These are phyloP conservation scores for Nebria salina DNA, from an alignment of 2,888 invertebrate species.

Conservation along the genomic window DNA sequence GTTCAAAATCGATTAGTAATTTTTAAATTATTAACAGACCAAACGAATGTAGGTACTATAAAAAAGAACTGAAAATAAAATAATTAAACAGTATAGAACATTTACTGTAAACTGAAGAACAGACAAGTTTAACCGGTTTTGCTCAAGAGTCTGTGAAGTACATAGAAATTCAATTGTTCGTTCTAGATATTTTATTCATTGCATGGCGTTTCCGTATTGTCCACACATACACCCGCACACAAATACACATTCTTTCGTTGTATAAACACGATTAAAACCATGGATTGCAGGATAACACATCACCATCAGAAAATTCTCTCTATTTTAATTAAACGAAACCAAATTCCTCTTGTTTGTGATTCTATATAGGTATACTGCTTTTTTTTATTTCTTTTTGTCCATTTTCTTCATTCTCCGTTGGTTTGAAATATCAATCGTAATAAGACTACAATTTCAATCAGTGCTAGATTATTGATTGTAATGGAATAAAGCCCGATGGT, in stretches of 20 bases:
- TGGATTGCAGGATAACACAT: neutral
- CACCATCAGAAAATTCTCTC: conserved; percentile 14
- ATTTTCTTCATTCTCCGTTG: neutral
- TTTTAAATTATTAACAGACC: neutral
- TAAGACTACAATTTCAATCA: conserved; percentile 41
- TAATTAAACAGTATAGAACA: conserved; percentile 5
- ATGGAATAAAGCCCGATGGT: conserved; percentile 29
- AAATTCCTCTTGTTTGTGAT: conserved; percentile 34
- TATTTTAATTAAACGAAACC: conserved; percentile 35
- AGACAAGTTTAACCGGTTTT: conserved; percentile 33
- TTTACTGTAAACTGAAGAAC: conserved; percentile 34
- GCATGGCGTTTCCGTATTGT: conserved; percentile 17
- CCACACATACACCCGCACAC: neutral
- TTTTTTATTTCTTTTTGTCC: neutral
- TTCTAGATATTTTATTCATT: conserved; percentile 41
- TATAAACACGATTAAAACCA: neutral
- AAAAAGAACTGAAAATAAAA: neutral
- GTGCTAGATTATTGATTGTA: conserved; percentile 28
- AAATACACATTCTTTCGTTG: neutral
- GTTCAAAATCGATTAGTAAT: neutral
- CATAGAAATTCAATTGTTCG: conserved; percentile 41
- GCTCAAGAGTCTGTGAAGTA: conserved; percentile 36
- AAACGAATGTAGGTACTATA: neutral
- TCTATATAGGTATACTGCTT: conserved; percentile 30
- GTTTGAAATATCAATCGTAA: conserved; percentile 7